Base-by-base conservation (phyloP, 2,797 vertebrate species). In the Rhinogobio ventralis region DNA sequence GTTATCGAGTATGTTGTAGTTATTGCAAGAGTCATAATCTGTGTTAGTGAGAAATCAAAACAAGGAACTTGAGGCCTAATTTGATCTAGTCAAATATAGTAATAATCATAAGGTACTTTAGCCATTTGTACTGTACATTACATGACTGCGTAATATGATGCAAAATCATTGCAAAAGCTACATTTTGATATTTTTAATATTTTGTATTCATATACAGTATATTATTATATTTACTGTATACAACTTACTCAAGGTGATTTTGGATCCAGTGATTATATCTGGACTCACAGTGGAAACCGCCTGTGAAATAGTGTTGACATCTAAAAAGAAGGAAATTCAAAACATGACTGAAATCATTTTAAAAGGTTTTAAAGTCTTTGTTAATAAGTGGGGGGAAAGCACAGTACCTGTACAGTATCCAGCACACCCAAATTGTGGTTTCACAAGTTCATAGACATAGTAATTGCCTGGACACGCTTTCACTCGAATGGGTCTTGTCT, bases 381-480 rank as follows among this genome's bases (percentile, higher is more conserved):
- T 51, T 51, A 51, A 51, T 51, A 17, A 5, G 5, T 39, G 0
- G 1, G 49, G 49, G 49, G 1, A 17, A 51, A 42, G 7, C 0
- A 36, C 1, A 8, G 4, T 81, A 81, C 79, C 79, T 81, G 53
- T 72, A 0, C 79, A 72, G 67, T 81, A 81, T 72, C 53, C 79
- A 4, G 36, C 0, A 72, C 67, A 72, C n/a, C 5, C 0, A 0
- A 4, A 0, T 0, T 0, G 9, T 60, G 36, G 19, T 2, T 46
- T 60, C 51, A 81, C 49, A 42, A 81, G 66, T 81, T 81, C 79
- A 81, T 74, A 74, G 5, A 74, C 72, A 53, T 74, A 72, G 53
- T 57, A 81, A 39, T 76, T 57, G 6, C 30, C 73, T 57, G 73
- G 51, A 5, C 73, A 76, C 0, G 51, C 73, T 76, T 76, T 76